Base-by-base conservation (phyloP, 1,140 invertebrate genomes). In the Drusus annulatus region DNA sequence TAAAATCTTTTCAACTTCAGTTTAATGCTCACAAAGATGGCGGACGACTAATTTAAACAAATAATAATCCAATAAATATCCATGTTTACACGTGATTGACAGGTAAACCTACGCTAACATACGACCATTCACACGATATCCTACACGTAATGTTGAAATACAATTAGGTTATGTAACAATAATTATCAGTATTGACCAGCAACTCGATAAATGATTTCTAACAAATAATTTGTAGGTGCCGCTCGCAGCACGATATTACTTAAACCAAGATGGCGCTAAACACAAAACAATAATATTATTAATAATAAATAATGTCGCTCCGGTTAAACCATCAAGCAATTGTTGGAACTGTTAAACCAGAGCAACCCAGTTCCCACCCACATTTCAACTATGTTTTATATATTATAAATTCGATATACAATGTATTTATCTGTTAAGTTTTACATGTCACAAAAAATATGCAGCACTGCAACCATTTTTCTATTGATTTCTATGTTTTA, bases 131-230 rank as follows among this genome's bases (percentile, higher is more conserved):
- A 31, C 62, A 31, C 62, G 16, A 50, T 31, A 16, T 31, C 5
- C 31, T 15, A 23, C 23, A 16, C 15, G 56, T 60, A 21, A n/a
- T n/a, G n/a, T 60, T 60, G 56, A 60, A 60, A 60, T 23, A 60
- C 21, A 19, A 4, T 60, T 23, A 60, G 15, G 15, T 31, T 16
- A 45, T 31, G 63, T 65, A 25, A 28, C 19, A 65, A 31, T 78
- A 80, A 81, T 83, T 83, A 83, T 80, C 79, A 76, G 60, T 79
- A 83, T 83, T 83, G 82, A 79, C 82, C 82, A 83, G 82, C 82
- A 83, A 83, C 60, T 45, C 74, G 79, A 83, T 83, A 83, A 83
- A 79, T 65, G 17, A 74, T 4, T 10, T 74, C 36, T 74, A 78
- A 75, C 31, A 63, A 83, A 62, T 80, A 77, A 68, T 62, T 19